These are phyloP conservation scores for Lysandra coridon DNA, from an alignment of 2,888 invertebrate species.

Conservation along the genomic window DNA sequence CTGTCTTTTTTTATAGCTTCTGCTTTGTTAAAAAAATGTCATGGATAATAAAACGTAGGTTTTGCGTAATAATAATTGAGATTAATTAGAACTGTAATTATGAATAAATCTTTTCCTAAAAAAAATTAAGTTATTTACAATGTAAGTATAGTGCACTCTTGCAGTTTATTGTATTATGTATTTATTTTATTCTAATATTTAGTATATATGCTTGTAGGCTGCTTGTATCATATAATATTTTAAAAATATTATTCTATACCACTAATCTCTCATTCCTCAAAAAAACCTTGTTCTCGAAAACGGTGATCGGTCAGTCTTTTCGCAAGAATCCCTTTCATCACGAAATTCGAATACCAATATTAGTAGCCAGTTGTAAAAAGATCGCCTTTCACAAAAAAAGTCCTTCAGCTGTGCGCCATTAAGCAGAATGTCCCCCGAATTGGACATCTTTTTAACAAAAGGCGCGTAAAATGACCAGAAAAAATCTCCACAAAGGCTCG, in stretches of 20 bases:
- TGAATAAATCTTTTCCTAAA: too few species aligned
- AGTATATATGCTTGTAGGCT: too few species aligned
- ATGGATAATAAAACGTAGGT: too few species aligned
- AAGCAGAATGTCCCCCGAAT: conserved; percentile 67
- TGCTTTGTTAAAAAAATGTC: too few species aligned
- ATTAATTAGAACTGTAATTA: too few species aligned
- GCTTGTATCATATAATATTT: neutral
- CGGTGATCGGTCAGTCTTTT: neutral
- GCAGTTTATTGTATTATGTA: too few species aligned
- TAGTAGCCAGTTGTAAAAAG: conserved; percentile 20
- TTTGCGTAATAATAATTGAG: too few species aligned
- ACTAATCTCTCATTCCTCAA: neutral
- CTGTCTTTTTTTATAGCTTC: too few species aligned
- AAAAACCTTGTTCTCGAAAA: neutral
- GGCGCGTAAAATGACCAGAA: conserved; percentile 72
- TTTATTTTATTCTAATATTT: too few species aligned
- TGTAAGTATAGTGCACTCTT: too few species aligned
- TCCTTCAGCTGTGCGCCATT: conserved; percentile 69
- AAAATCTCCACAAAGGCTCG: conserved; percentile 68
- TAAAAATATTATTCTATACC: neutral
- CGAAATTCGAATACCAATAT: conserved; percentile 20
- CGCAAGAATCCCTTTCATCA: neutral
- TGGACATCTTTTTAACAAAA: conserved; percentile 71
- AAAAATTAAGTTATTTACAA: too few species aligned
- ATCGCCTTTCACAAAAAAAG: conserved; percentile 34